These are phyloP conservation scores for Siphlonurus alternatus DNA, from an alignment of 2,888 invertebrate species.

Conservation along the genomic window DNA sequence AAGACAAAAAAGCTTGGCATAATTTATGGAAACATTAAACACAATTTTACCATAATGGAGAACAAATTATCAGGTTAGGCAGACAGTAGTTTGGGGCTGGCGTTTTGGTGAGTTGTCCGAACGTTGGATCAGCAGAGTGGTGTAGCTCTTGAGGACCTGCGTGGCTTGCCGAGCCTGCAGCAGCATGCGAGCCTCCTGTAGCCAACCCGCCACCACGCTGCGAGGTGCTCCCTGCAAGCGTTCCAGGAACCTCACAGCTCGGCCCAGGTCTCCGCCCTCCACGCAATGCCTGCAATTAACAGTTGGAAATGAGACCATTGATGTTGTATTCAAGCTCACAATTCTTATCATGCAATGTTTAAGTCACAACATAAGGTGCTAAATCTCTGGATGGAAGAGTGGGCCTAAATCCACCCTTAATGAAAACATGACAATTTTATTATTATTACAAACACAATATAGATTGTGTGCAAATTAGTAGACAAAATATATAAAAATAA, in stretches of 20 bases:
- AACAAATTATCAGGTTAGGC: background rate
- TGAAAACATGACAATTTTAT: too few species aligned
- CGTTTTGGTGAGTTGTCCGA: too few species aligned
- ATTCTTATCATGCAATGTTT: background rate
- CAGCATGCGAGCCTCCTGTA: background rate
- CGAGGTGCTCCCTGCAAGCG: background rate
- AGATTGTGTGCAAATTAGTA: too few species aligned
- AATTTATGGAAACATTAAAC: too few species aligned
- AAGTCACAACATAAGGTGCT: background rate
- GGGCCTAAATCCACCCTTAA: too few species aligned
- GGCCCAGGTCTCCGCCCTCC: background rate
- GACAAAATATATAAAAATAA: too few species aligned
- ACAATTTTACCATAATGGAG: too few species aligned
- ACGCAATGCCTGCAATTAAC: background rate
- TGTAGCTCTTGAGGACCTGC: background rate
- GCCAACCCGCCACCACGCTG: background rate
- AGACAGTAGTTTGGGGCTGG: background rate
- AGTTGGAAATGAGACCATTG: too few species aligned
- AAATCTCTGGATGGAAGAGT: too few species aligned
- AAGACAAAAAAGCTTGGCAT: too few species aligned
- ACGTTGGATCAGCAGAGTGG: background rate
- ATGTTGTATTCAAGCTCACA: background rate
- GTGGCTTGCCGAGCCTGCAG: background rate
- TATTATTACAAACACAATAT: too few species aligned
- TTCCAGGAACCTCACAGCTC: background rate